These are phyloP conservation scores for Physeter macrocephalus DNA, from an alignment of 2,113 vertebrate species.

Conservation along the genomic window DNA sequence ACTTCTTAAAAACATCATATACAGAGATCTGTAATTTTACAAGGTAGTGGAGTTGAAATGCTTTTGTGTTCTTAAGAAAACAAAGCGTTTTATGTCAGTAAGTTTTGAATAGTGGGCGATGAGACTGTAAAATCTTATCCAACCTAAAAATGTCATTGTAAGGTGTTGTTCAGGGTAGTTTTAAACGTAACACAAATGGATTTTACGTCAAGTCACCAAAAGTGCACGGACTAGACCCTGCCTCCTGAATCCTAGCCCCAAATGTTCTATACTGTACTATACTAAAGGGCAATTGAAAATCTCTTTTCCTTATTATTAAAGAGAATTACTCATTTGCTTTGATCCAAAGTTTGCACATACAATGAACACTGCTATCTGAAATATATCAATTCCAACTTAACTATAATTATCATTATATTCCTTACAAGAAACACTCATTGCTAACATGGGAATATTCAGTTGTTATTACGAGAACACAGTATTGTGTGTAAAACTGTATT, in stretches of 20 bases:
- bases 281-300: background rate
- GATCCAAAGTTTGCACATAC: background rate
- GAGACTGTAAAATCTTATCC: background rate
- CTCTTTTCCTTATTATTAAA: background rate
- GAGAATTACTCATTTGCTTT: background rate
- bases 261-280: background rate
- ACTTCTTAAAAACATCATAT: conserved; percentile 7
- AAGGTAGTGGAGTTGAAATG: background rate
- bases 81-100: background rate
- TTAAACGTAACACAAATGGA: background rate
- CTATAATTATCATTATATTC: background rate
- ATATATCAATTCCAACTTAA: conserved; percentile 24
- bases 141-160: background rate
- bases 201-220: background rate
- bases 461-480: background rate
- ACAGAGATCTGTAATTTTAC: background rate
- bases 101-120: background rate
- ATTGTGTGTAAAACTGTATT: background rate
- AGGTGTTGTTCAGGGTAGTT: background rate
- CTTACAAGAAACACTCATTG: background rate
- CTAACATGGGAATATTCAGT: background rate
- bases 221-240: background rate
- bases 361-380: conserved; percentile 34
- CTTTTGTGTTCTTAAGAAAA: background rate
- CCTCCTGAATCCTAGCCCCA: background rate